phyloP scores from a whole-genome alignment of 1,140 invertebrate genomes.

The Pogonomyrmex barbatus region DNA sequence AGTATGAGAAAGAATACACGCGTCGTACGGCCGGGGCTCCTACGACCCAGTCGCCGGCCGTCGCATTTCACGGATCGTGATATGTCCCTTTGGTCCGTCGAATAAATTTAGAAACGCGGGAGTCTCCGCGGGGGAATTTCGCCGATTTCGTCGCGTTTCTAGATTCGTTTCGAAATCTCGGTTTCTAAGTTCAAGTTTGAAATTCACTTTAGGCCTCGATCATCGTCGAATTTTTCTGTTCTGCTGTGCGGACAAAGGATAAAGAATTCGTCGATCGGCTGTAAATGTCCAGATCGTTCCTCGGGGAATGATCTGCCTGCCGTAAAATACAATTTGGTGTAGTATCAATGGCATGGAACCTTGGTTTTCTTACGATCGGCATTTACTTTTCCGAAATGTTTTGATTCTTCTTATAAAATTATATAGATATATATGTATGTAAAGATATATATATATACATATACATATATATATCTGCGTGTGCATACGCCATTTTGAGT shows the following conservation, averaged over 20 bases:
- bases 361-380: conserved; percentile 37
- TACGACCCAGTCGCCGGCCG: conserved; percentile 11
- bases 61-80: conserved; percentile 54
- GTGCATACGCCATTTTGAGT: conserved; percentile 69
- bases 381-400: neutral
- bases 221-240: neutral
- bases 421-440: conserved; percentile 51
- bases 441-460: neutral
- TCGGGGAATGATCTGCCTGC: conserved; percentile 26
- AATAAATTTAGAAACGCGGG: conserved; percentile 20
- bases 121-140: no score
- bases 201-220: neutral
- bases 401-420: conserved; percentile 83
- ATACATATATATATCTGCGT: conserved; percentile 21
- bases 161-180: neutral
- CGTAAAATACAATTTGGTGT: conserved; percentile 43
- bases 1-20: conserved; percentile 76
- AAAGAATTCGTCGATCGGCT: neutral
- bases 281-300: conserved; percentile 7
- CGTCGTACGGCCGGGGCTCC: conserved; percentile 71
- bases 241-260: neutral
- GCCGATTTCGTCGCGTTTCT: conserved; percentile 14
- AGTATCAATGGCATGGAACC: conserved; percentile 13
- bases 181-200: conserved; percentile 18
- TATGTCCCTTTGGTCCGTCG: conserved; percentile 35